A percentile compares a stretch with the other conserved stretches of the same genome.
Conservation (phyloP, 2,797 vertebrate genomes). For the Centroberyx gerrardi region DNA sequence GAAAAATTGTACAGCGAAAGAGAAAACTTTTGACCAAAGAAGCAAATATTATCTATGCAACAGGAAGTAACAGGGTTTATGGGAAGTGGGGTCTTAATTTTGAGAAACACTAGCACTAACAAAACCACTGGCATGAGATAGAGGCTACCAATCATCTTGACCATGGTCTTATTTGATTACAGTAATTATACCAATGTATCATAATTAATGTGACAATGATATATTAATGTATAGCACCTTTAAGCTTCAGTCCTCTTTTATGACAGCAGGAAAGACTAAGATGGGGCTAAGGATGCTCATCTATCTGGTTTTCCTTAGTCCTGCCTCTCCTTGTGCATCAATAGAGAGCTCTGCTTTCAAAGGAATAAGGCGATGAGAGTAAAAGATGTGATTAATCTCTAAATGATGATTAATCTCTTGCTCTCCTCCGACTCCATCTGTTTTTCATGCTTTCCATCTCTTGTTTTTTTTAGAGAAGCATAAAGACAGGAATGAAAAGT, state of each 20-base stretch:
- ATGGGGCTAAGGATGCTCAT: neutral
- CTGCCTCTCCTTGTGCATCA: neutral
- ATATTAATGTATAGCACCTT: too few species aligned
- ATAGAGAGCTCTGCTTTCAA: neutral
- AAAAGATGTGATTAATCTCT: neutral
- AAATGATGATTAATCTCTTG: constrained; percentile 19
- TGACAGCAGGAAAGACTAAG: neutral
- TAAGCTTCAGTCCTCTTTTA: neutral
- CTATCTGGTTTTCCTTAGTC: neutral
- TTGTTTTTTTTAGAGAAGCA: neutral
- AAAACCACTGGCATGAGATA: too few species aligned
- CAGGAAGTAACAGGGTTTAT: too few species aligned
- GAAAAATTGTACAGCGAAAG: too few species aligned
- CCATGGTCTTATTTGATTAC: too few species aligned
- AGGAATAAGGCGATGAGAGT: constrained; percentile 8
- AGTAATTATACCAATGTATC: too few species aligned
- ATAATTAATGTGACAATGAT: too few species aligned
- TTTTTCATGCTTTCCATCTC: neutral
- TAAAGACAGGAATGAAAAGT: neutral
- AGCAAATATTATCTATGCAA: too few species aligned
- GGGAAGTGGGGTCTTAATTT: too few species aligned
- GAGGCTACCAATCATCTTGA: too few species aligned
- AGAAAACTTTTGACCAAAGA: too few species aligned
- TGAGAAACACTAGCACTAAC: too few species aligned
- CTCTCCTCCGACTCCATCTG: constrained; percentile 17